Evolutionary conservation across 2,797 vertebrate species (phyloP).

Genomic region (Ptychobarbus kaznakovi): DNA sequence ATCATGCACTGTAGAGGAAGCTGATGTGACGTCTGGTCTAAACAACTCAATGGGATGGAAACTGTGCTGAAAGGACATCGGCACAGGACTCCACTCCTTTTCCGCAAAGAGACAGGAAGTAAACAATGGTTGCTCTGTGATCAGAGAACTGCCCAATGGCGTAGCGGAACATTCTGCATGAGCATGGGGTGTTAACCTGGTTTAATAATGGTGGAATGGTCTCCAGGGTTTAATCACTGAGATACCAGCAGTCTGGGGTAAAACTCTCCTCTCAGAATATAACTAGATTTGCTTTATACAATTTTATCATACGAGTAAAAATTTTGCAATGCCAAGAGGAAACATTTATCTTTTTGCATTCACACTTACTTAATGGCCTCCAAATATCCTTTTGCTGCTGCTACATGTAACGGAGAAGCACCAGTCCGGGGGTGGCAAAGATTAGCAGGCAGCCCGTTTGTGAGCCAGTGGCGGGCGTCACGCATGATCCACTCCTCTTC

Average conservation of each 20-base stretch:
- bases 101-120: conserved; percentile 54
- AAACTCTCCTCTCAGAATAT: neutral
- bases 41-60: conserved; percentile 7
- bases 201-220: neutral
- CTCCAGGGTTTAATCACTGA: neutral
- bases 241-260: neutral
- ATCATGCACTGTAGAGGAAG: neutral
- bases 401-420: conserved; percentile 89
- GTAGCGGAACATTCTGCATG: conserved; percentile 36
- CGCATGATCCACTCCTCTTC: conserved; percentile 88
- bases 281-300: neutral
- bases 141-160: conserved; percentile 48
- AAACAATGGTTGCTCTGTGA: conserved; percentile 59
- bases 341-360: neutral
- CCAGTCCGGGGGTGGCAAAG: conserved; percentile 82
- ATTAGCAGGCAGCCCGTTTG: conserved; percentile 78
- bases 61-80: conserved; percentile 20
- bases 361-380: conserved; percentile 87
- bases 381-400: conserved; percentile 90
- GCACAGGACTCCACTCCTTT: conserved; percentile 11
- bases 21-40: conserved; percentile 19
- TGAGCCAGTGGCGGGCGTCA: conserved; percentile 86
- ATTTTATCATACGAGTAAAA: neutral
- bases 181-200: neutral
- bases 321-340: neutral